Percentiles rank a stretch among this genome's conserved stretches.
phyloP scores from a whole-genome alignment of 2,888 invertebrate genomes.

The Escarpia spicata region DNA sequence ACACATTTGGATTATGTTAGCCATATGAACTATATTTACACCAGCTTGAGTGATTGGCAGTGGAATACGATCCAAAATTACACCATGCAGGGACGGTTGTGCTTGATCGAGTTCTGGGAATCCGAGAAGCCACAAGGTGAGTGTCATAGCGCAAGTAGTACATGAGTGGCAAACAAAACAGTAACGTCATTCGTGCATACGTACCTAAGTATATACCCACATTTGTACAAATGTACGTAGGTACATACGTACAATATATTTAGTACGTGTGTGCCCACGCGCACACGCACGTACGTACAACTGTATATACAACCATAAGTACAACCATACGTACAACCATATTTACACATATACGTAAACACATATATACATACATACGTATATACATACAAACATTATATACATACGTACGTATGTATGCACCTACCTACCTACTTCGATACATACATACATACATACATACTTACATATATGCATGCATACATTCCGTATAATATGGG shows the following conservation, averaged over 20 bases:
- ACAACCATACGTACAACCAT: neutral
- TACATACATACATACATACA: neutral
- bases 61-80: neutral
- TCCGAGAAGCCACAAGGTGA: neutral
- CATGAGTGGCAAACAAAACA: neutral
- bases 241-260: neutral
- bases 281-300: neutral
- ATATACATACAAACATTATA: neutral
- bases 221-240: neutral
- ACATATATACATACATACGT: neutral
- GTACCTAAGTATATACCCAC: neutral
- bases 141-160: neutral
- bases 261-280: neutral
- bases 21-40: neutral
- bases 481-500: neutral
- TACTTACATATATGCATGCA: neutral
- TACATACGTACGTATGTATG: neutral
- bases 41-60: neutral
- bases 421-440: neutral
- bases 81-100: neutral
- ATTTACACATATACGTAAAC: neutral
- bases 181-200: neutral
- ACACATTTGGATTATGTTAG: neutral
- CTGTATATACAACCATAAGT: neutral
- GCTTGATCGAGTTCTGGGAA: neutral